Percentiles rank a stretch among this genome's conserved stretches.
Conservation (phyloP, 2,797 vertebrate species). For the Tapera naevia region DNA sequence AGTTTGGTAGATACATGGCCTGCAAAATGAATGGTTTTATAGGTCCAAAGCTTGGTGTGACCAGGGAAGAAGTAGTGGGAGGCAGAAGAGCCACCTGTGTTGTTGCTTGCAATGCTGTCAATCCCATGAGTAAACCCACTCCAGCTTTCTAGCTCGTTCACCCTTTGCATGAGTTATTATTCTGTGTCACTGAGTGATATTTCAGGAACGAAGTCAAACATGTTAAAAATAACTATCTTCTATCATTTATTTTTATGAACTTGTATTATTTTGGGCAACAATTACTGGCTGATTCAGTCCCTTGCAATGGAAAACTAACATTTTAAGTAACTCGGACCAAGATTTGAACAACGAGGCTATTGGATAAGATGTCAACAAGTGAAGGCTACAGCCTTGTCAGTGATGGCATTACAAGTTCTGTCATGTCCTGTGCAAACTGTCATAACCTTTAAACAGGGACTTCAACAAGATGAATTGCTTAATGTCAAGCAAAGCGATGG, state of each 20-base stretch:
- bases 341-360: slow-evolving; percentile 18
- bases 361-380: slow-evolving; percentile 23
- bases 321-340: slow-evolving; percentile 28
- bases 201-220: slow-evolving; percentile 27
- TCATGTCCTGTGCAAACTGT: neutral
- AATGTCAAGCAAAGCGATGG: neutral
- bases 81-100: neutral
- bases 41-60: neutral
- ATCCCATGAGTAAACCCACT: neutral
- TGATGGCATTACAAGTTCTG: slow-evolving; percentile 4
- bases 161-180: neutral
- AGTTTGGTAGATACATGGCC: neutral
- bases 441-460: slow-evolving; percentile 7
- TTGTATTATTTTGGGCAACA: slow-evolving; percentile 51
- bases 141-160: neutral
- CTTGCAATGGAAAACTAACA: slow-evolving; percentile 10
- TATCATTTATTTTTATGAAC: slow-evolving; percentile 42
- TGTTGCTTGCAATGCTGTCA: neutral
- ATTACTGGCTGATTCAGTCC: slow-evolving; percentile 17
- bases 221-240: slow-evolving; percentile 37
- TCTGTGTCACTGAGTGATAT: slow-evolving; percentile 20
- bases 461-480: neutral
- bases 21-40: neutral
- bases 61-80: neutral
- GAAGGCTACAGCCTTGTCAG: slow-evolving; percentile 37